Conservation (phyloP, 2,113 vertebrate genomes). For the Alethe castanea region DNA sequence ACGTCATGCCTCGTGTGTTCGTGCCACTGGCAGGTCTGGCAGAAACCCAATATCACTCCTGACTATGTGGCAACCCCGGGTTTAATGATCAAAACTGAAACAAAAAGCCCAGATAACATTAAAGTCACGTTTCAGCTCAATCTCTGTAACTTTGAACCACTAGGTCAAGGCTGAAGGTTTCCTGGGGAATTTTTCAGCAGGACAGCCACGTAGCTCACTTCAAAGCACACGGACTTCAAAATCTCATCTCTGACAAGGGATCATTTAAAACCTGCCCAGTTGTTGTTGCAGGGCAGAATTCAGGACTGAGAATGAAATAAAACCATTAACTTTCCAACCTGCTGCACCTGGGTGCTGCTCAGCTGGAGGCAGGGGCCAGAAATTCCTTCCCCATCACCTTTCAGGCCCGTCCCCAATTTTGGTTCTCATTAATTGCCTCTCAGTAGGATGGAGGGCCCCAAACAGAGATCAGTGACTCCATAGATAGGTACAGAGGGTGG, state of each 20-base stretch:
- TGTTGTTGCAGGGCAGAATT: not conserved
- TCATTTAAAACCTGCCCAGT: not conserved
- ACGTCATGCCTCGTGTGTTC: not conserved
- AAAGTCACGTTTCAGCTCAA: constrained; percentile 26
- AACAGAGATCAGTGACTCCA: not conserved
- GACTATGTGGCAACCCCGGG: not conserved
- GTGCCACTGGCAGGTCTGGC: not conserved
- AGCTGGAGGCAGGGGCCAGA: not conserved
- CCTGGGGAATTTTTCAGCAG: not conserved
- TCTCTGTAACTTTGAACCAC: constrained; percentile 9
- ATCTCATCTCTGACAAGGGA: not conserved
- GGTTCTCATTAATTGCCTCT: not conserved
- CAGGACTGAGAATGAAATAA: not conserved
- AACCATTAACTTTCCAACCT: not conserved
- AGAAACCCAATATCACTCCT: constrained; percentile 34
- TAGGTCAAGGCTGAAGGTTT: constrained; percentile 30
- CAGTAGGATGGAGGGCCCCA: not conserved
- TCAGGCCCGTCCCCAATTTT: not conserved
- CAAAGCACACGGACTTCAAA: not conserved
- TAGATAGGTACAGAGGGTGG: not conserved
- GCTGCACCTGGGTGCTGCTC: not conserved
- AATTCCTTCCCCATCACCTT: not conserved
- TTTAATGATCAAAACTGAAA: constrained; percentile 53
- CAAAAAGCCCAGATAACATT: constrained; percentile 43
- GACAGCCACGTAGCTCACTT: not conserved